Conservation (phyloP, 1,140 invertebrate genomes). For the Sipha flava region DNA sequence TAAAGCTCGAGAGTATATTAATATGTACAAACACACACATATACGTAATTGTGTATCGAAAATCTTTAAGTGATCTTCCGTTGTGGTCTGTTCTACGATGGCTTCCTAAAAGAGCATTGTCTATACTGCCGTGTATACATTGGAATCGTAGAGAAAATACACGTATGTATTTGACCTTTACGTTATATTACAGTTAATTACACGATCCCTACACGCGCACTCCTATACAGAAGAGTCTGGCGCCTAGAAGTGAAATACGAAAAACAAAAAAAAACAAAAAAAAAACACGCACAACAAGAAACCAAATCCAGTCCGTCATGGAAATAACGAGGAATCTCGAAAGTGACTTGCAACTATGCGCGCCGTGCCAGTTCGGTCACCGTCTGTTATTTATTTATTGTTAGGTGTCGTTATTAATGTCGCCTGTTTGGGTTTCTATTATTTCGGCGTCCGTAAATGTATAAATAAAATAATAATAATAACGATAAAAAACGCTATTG, state of each 20-base stretch:
- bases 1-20: too few relatives aligned
- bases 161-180: background rate
- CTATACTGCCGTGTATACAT: too few relatives aligned
- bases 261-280: background rate
- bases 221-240: background rate
- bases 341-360: slow-evolving; percentile 20
- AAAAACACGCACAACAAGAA: background rate
- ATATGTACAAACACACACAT: background rate
- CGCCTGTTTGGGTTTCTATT: slow-evolving; percentile 31
- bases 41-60: background rate
- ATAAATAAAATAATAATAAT: background rate
- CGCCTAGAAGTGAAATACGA: slow-evolving; percentile 19
- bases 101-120: background rate
- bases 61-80: background rate
- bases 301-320: slow-evolving; percentile 20
- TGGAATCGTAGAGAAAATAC: background rate
- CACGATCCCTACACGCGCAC: background rate
- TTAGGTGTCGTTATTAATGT: slow-evolving; percentile 32
- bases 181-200: background rate
- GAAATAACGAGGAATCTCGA: slow-evolving; percentile 28
- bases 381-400: slow-evolving; percentile 33
- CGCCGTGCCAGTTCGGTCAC: slow-evolving; percentile 11
- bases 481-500: background rate
- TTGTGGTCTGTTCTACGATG: background rate
- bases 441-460: background rate